These are phyloP conservation scores for Drosophila setosimentum DNA, from an alignment of 2,888 invertebrate genomes.

Conservation along the genomic window DNA sequence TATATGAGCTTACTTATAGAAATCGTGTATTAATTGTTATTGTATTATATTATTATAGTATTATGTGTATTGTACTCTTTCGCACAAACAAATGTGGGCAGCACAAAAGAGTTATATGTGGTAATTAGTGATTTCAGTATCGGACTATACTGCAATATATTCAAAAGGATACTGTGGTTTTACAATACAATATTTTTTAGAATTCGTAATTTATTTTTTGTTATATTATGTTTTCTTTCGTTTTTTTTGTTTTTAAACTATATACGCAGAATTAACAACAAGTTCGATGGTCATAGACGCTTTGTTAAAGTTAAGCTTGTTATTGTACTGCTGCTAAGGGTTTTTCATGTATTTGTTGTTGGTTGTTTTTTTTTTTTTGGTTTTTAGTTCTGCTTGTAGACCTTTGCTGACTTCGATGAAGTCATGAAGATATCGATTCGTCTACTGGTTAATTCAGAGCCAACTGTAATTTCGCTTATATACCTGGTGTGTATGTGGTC, in stretches of 20 bases:
- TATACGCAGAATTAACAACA: slow-evolving; percentile 64
- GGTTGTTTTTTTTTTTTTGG: slow-evolving; percentile 10
- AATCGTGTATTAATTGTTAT: slow-evolving; percentile 34
- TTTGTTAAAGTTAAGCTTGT: slow-evolving; percentile 57
- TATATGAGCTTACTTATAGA: slow-evolving; percentile 38
- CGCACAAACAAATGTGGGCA: slow-evolving; percentile 29
- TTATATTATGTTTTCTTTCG: no score
- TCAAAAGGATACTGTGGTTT: slow-evolving; percentile 43
- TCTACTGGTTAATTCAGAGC: slow-evolving; percentile 8
- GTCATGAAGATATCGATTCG: slow-evolving; percentile 8
- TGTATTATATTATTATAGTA: slow-evolving; percentile 14
- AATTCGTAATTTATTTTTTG: slow-evolving; percentile 12
- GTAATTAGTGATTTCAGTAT: slow-evolving; percentile 28
- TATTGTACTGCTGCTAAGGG: slow-evolving; percentile 50
- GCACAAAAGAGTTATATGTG: slow-evolving; percentile 35
- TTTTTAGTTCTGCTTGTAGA: slow-evolving; percentile 18
- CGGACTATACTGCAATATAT: slow-evolving; percentile 36
- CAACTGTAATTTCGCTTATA: slow-evolving; percentile 68
- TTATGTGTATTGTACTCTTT: slow-evolving; percentile 25
- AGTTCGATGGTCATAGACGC: slow-evolving; percentile 83
- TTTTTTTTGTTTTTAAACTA: slow-evolving; percentile 10
- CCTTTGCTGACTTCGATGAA: slow-evolving; percentile 13
- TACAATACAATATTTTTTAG: slow-evolving; percentile 49
- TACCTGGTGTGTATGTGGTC: slow-evolving; percentile 86
- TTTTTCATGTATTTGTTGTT: slow-evolving; percentile 26